Evolutionary conservation across 2,888 invertebrate genomes (phyloP), one percentile per base, ranked within the genome.

Genomic region (Suillia variegata): DNA sequence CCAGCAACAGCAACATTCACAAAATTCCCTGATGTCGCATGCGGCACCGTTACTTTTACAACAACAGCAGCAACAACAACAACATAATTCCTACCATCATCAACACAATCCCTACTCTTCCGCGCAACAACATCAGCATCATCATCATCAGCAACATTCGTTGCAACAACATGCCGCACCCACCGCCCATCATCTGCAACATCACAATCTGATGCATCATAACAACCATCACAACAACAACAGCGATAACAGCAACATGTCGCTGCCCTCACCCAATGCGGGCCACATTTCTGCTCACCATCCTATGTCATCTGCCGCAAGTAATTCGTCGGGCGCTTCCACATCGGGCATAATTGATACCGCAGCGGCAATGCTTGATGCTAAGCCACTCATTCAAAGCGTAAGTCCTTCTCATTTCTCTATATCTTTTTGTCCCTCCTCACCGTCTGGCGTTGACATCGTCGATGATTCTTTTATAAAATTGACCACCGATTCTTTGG

Each of bases 361-460:
- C 4, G 74, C 71, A 2, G 83, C 84, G 76, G 84, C 84, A 79
- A 86, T 86, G 80, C 83, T 83, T 84, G 84, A 85, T 77, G 84
- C 84, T 81, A 88, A 86, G 80, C 84, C 86, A 80, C 85, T 86
- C 71, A 86, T 82, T 62, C 91, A 91, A 85, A 89, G 93, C 91
- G 93, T 94, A 91, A 92, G 92, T 90, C 73, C 86, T 56, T 18
- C 45, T 8, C n/a, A n/a, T n/a, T n/a, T n/a, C n/a, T n/a, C n/a
- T n/a, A n/a, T n/a, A n/a, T n/a, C n/a, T n/a, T n/a, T n/a, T n/a
- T n/a, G n/a, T n/a, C 6, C 6, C 15, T n/a, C 10, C 38, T 38
- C 38, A n/a, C n/a, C n/a, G n/a, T n/a, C n/a, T n/a, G n/a, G n/a
- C n/a, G n/a, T n/a, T n/a, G n/a, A n/a, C n/a, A n/a, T n/a, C n/a